Conservation (phyloP, 2,797 vertebrate species). For the Lutjanus argentimaculatus region DNA sequence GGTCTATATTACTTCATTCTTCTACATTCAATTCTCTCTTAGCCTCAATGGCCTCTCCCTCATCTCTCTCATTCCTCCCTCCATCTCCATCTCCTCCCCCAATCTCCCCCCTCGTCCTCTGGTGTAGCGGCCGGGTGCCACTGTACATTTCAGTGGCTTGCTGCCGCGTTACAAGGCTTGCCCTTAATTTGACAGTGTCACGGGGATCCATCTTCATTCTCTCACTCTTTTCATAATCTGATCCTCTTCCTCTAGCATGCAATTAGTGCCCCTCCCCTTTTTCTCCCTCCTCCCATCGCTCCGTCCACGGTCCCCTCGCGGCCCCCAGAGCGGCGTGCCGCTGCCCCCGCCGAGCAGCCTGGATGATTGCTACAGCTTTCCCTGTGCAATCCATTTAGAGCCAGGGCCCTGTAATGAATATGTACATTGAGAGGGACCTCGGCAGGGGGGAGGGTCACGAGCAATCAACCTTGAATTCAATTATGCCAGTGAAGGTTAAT, state of each 20-base stretch:
- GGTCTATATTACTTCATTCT: constrained; percentile 76
- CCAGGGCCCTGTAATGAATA: constrained; percentile 95
- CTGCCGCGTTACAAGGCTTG: constrained; percentile 82
- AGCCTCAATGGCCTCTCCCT: constrained; percentile 80
- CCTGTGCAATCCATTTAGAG: constrained; percentile 98
- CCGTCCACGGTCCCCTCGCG: constrained; percentile 66
- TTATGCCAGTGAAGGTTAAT: constrained; percentile 99
- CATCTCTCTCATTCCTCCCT: constrained; percentile 60
- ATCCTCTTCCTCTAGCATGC: constrained; percentile 97
- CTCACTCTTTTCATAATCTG: constrained; percentile 99
- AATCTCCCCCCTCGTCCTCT: constrained; percentile 69
- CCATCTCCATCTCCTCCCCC: constrained; percentile 59
- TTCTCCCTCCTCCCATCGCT: constrained; percentile 48
- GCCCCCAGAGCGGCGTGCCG: constrained; percentile 62
- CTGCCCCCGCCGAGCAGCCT: constrained; percentile 78
- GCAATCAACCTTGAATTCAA: constrained; percentile 99
- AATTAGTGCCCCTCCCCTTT: constrained; percentile 96
- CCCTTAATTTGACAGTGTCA: constrained; percentile 99
- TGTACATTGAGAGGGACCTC: constrained; percentile 98
- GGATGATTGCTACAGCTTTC: constrained; percentile 95
- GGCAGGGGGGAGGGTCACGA: constrained; percentile 92
- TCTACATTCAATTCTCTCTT: constrained; percentile 85
- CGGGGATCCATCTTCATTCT: constrained; percentile 99
- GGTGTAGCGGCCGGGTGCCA: constrained; percentile 72
- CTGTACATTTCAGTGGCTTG: constrained; percentile 90